Evolutionary conservation across 2,888 invertebrate genomes (phyloP).

Genomic region (Hydraecia micacea): DNA sequence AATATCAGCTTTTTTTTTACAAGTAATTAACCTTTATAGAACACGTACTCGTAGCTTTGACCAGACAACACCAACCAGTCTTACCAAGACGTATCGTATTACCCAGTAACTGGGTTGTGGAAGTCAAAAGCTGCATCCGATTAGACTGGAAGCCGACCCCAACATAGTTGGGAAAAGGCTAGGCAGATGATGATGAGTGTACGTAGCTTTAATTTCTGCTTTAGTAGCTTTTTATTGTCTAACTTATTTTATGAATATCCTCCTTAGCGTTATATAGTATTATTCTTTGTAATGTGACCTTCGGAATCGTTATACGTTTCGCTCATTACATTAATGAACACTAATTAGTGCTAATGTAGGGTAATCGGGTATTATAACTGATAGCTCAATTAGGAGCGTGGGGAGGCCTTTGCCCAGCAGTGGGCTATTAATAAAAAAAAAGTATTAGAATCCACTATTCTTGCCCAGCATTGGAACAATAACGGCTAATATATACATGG

Average conservation of each 20-base stretch:
- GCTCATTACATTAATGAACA: no score
- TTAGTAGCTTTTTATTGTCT: not conserved
- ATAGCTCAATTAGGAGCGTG: constrained; percentile 17
- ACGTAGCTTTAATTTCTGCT: constrained; percentile 16
- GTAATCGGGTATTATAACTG: not conserved
- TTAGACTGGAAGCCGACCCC: not conserved
- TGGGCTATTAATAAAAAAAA: not conserved
- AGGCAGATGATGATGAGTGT: not conserved
- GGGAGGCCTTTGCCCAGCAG: not conserved
- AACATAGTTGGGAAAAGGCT: not conserved
- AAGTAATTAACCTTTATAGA: no score
- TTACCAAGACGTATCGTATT: no score
- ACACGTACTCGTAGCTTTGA: no score
- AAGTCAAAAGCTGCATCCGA: not conserved
- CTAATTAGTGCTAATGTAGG: constrained; percentile 1
- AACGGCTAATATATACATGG: no score
- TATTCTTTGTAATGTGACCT: not conserved
- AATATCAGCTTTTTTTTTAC: constrained; percentile 17
- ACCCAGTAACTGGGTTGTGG: not conserved
- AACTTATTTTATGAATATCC: not conserved
- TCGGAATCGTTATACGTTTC: not conserved
- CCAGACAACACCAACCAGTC: not conserved
- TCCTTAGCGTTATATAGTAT: not conserved
- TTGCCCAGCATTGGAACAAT: no score
- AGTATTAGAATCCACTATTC: not conserved